Evolutionary conservation across 2,888 invertebrate species (phyloP).

Genomic region (Cloeon dipterum): DNA sequence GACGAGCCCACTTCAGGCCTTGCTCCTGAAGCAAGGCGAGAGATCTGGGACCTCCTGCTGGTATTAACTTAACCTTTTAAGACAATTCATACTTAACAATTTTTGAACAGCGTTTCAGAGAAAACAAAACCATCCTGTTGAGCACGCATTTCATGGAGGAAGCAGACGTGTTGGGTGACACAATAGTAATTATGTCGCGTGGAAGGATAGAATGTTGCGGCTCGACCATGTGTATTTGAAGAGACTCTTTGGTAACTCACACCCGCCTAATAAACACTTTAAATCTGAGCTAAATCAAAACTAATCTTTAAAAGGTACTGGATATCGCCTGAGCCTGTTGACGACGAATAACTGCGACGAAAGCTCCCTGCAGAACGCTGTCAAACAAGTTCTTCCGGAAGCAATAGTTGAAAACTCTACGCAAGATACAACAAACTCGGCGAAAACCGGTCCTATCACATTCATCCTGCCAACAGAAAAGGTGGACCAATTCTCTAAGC

Average conservation of each 20-base stretch:
- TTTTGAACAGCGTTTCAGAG: too few relatives aligned
- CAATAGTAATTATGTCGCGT: slow-evolving; percentile 63
- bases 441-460: slow-evolving; percentile 12
- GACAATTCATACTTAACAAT: too few relatives aligned
- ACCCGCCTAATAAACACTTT: too few relatives aligned
- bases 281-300: too few relatives aligned
- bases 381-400: slow-evolving; percentile 19
- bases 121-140: too few relatives aligned
- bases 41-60: slow-evolving; percentile 68
- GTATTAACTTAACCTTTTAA: too few relatives aligned
- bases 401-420: slow-evolving; percentile 18
- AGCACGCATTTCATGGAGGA: slow-evolving; percentile 96
- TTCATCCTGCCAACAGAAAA: slow-evolving; percentile 30
- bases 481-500: slow-evolving; percentile 27
- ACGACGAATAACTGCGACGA: slow-evolving; percentile 16
- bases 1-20: slow-evolving; percentile 88
- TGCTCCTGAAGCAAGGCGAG: slow-evolving; percentile 69
- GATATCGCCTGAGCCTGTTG: slow-evolving; percentile 42
- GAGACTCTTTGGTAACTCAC: too few relatives aligned
- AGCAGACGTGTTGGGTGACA: slow-evolving; percentile 75
- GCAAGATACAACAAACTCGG: slow-evolving; percentile 16
- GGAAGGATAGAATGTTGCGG: slow-evolving; percentile 56
- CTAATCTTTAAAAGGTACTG: slow-evolving; percentile 37
- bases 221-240: too few relatives aligned
- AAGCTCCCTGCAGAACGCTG: slow-evolving; percentile 13